Conservation (phyloP, 1,140 invertebrate species). For the Coptotermes formosanus region DNA sequence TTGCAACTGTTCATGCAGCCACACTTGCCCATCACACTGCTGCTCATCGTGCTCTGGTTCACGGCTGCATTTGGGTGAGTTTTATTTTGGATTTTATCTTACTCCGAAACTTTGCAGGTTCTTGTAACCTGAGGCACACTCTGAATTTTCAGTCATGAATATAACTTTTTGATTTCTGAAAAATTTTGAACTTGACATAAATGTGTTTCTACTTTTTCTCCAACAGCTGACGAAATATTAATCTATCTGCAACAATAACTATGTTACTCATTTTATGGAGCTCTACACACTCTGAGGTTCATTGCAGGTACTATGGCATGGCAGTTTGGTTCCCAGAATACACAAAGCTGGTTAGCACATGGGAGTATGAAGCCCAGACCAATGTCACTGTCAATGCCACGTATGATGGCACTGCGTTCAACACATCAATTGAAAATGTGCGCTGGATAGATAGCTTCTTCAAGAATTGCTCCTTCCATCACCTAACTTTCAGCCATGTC, state of each 20-base stretch:
- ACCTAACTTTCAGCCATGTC: constrained; percentile 52
- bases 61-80: constrained; percentile 53
- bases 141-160: background rate
- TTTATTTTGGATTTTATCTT: background rate
- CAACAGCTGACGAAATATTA: too few species aligned
- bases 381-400: constrained; percentile 39
- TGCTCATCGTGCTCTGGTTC: constrained; percentile 50
- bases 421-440: constrained; percentile 50
- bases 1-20: constrained; percentile 45
- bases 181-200: background rate
- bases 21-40: constrained; percentile 42
- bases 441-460: constrained; percentile 50
- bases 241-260: too few species aligned
- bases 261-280: too few species aligned
- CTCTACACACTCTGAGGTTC: background rate
- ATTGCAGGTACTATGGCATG: constrained; percentile 54
- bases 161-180: constrained; percentile 8
- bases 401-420: constrained; percentile 44
- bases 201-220: too few species aligned
- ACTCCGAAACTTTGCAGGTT: background rate
- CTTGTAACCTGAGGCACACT: background rate
- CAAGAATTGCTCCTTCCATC: constrained; percentile 49
- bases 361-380: constrained; percentile 31
- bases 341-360: constrained; percentile 46
- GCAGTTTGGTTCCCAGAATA: constrained; percentile 58